A percentile compares a stretch with the other conserved stretches of the same genome.
phyloP scores from a whole-genome alignment of 2,113 vertebrate genomes.

The Coregonus clupeaformis region DNA sequence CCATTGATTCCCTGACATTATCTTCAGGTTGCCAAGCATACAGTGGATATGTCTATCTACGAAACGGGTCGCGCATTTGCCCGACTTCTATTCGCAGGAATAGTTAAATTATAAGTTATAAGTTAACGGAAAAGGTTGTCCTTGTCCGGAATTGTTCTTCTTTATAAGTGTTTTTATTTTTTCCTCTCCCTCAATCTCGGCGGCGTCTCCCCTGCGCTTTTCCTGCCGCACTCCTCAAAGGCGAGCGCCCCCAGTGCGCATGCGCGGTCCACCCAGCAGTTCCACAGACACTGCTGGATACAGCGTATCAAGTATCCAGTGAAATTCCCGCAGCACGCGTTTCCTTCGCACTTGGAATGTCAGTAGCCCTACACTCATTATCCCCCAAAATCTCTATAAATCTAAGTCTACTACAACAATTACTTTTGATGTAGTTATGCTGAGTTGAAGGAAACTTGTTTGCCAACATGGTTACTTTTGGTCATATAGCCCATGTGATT shows the following conservation, averaged over 20 bases:
- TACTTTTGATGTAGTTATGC: not conserved
- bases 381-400: not conserved
- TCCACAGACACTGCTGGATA: slow-evolving; percentile 21
- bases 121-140: not conserved
- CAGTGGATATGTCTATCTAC: slow-evolving; percentile 4
- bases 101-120: not conserved
- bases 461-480: no score
- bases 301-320: not conserved
- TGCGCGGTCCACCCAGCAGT: slow-evolving; percentile 67
- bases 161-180: not conserved
- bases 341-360: not conserved
- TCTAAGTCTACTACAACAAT: not conserved
- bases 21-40: slow-evolving; percentile 41
- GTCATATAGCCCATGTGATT: no score
- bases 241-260: slow-evolving; percentile 65
- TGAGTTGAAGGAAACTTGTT: no score
- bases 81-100: slow-evolving; percentile 15
- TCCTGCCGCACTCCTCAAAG: slow-evolving; percentile 80
- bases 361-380: not conserved
- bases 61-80: slow-evolving; percentile 29
- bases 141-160: slow-evolving; percentile 20
- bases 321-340: not conserved
- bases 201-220: slow-evolving; percentile 75
- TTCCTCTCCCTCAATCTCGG: slow-evolving; percentile 41
- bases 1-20: slow-evolving; percentile 57